Evolutionary conservation across 1,140 invertebrate genomes (phyloP), one percentile per base, ranked within the genome.

Genomic region (Hylyphantes graminicola): DNA sequence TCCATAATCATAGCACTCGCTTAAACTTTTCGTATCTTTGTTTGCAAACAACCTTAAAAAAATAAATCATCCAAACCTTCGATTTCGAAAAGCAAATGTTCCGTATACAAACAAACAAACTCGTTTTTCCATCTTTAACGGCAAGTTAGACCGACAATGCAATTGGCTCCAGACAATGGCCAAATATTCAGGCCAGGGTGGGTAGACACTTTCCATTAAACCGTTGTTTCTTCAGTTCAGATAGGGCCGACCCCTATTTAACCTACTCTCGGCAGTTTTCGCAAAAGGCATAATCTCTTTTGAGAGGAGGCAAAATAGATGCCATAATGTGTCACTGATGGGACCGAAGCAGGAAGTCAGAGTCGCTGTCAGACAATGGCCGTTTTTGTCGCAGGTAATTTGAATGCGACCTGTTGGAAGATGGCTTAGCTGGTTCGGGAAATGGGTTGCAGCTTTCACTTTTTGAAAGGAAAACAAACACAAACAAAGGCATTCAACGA

Each of bases 291-390:
- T 57, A 74, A 74, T 74, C 72, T 57, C 35, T 57, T 57, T 74
- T 3, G 54, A 74, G 72, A 74, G 72, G 21, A 76, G 12, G 48
- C 21, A 55, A 76, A 63, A 51, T 19, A n/a, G 59, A 64, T 21
- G 74, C 12, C 50, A 76, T 64, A 63, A 76, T 76, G 59, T 76
- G 74, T 76, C 74, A 76, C 53, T 76, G 21, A 48, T 19, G 72
- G 35, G 55, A 13, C n/a, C 72, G 57, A 35, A 35, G 55, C 54
- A 74, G 72, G 72, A 74, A 74, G 72, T 74, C 35, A 55, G 57
- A 74, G 53, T 73, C 55, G 54, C 21, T 35, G 15, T n/a, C 10
- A 74, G 19, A 74, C 72, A 74, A 74, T 74, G 72, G 19, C 17
- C 4, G 68, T 35, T 74, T 74, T 74, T 74, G 72, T 74, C 72